phyloP scores from a whole-genome alignment of 2,113 vertebrate species.

The Ascaphus truei region DNA sequence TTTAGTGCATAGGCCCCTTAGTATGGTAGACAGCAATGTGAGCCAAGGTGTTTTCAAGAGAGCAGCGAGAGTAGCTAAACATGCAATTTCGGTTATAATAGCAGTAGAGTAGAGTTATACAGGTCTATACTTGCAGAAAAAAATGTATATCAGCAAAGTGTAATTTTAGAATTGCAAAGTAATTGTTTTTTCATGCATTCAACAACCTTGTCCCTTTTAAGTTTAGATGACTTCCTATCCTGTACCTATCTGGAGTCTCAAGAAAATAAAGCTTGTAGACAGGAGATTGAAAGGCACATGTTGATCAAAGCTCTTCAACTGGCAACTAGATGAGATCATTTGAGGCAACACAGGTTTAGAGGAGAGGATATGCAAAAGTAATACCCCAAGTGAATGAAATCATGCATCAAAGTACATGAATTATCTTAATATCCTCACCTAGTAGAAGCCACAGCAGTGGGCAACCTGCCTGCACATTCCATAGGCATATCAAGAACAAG shows the following conservation, averaged over 20 bases:
- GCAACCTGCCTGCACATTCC: neutral
- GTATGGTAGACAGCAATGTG: no score
- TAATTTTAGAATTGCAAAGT: neutral
- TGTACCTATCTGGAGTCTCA: neutral
- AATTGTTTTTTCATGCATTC: no score
- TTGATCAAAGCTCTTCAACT: neutral
- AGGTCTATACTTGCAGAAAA: no score
- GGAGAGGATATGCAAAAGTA: neutral
- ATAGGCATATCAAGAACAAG: neutral
- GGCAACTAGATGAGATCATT: neutral
- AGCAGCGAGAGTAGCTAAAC: no score
- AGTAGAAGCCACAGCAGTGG: neutral
- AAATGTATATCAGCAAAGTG: neutral
- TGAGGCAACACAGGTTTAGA: neutral
- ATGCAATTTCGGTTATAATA: no score
- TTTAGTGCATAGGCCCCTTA: no score
- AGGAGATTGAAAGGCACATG: neutral
- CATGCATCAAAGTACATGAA: neutral
- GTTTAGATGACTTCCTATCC: neutral
- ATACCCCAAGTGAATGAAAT: neutral
- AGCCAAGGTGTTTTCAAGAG: no score
- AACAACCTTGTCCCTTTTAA: constrained; percentile 5
- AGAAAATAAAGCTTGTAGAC: neutral
- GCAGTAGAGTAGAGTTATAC: no score
- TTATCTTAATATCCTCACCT: neutral